Base-by-base conservation (phyloP, 1,140 invertebrate genomes). In the Hycleus phaleratus region DNA sequence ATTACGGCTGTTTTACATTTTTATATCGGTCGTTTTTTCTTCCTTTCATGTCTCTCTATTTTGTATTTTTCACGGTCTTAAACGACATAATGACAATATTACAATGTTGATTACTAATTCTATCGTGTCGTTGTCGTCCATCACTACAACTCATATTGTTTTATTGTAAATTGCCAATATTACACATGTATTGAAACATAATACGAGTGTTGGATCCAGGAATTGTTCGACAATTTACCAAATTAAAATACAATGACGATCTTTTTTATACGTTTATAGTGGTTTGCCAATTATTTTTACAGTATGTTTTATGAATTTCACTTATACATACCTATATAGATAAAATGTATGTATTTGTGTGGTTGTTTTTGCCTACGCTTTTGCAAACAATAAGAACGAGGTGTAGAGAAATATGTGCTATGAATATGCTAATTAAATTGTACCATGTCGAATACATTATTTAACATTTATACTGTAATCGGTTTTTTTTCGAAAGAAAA, bases 1-100 rank as follows among this genome's bases (percentile, higher is more conserved):
- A 68, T 65, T 67, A 65, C 59, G 48, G 40, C 63, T 67, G 59
- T 59, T 68, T 68, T 68, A 61, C 67, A 68, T 68, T 68, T 68
- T 68, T 68, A 67, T 68, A 63, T 62, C 46, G 32, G 32, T 32
- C 32, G 32, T 32, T 32, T 32, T 32, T 32, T 7, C 32, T 5
- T 32, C 4, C 7, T 32, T 32, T 32, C 18, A 18, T 18, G 18
- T 18, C 18, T 18, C 44, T 26, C 49, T 49, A 52, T 48, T 61
- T 57, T 56, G 32, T 50, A 53, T 53, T 53, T 53, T 53, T 53
- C 51, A 53, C 51, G 51, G 51, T 53, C 46, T 53, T 53, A 53
- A 53, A 53, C 46, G 51, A 46, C 38, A 45, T 53, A 53, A 53
- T 53, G 46, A 53, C 51, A 32, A 32, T 32, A 32, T 32, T 32